These are phyloP conservation scores for Numenius arquata DNA, from an alignment of 2,113 vertebrate genomes.

Conservation along the genomic window DNA sequence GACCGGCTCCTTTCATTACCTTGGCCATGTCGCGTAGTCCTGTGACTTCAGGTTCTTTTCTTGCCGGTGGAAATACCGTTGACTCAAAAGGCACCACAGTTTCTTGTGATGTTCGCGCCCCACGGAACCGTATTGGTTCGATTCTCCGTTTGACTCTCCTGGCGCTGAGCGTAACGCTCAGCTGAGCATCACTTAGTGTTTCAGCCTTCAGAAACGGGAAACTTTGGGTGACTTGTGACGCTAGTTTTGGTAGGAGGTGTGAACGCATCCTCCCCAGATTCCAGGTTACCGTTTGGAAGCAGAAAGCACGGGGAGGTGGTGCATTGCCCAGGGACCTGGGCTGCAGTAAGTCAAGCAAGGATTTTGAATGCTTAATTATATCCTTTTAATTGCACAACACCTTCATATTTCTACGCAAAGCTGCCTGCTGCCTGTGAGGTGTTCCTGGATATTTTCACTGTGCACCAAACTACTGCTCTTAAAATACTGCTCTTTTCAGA, in stretches of 20 bases:
- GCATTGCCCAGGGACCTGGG: accelerated
- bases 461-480: accelerated
- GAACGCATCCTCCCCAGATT: accelerated
- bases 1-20: not conserved
- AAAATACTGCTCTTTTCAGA: not conserved
- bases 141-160: not conserved
- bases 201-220: not conserved
- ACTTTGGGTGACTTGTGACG: not conserved
- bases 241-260: not conserved
- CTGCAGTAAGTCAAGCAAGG: not conserved
- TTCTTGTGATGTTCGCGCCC: not conserved
- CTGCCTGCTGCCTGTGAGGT: not conserved
- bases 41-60: not conserved
- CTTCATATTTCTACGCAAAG: accelerated
- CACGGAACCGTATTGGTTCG: not conserved
- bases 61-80: not conserved
- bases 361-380: not conserved
- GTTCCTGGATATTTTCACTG: accelerated
- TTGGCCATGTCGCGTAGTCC: not conserved
- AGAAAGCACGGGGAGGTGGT: not conserved
- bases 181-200: not conserved
- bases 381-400: not conserved
- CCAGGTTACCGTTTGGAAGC: not conserved
- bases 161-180: not conserved
- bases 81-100: not conserved